A percentile compares a stretch with the other conserved stretches of the same genome.
Conservation (phyloP, 92 coral and sea anemone species). For the Parazoanthus swiftii region DNA sequence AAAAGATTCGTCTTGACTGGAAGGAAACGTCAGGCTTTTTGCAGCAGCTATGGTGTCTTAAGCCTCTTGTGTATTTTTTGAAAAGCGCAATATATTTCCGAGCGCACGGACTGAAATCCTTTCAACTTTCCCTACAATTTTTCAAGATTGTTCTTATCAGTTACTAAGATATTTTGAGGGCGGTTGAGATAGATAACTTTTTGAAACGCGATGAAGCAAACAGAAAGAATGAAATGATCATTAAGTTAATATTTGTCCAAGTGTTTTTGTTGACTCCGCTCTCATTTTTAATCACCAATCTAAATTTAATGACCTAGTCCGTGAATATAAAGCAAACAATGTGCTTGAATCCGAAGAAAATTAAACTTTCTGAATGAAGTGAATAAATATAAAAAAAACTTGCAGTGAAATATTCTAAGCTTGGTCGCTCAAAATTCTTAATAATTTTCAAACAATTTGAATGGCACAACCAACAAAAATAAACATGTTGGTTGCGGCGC, state of each 20-base stretch:
- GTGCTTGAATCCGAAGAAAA: not conserved
- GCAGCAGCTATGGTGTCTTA: not conserved
- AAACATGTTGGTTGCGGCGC: not conserved
- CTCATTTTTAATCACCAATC: not conserved
- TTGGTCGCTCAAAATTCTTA: not conserved
- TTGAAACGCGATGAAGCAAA: too few species aligned
- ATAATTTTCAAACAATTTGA: not conserved
- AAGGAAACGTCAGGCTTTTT: not conserved
- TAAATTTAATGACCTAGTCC: not conserved
- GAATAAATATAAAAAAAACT: too few species aligned
- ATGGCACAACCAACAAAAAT: not conserved
- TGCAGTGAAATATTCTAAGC: not conserved
- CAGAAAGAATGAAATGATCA: not conserved
- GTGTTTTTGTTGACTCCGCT: too few species aligned
- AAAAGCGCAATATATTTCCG: not conserved
- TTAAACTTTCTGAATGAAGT: not conserved
- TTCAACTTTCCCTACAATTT: not conserved
- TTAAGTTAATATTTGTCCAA: not conserved
- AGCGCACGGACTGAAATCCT: not conserved
- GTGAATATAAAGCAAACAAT: not conserved
- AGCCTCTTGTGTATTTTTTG: not conserved
- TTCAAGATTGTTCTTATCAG: not conserved
- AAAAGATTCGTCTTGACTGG: too few species aligned
- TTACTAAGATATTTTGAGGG: not conserved
- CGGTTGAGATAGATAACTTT: not conserved